Evolutionary conservation across 2,888 invertebrate genomes (phyloP).

Genomic region (Oxytorus armatus): DNA sequence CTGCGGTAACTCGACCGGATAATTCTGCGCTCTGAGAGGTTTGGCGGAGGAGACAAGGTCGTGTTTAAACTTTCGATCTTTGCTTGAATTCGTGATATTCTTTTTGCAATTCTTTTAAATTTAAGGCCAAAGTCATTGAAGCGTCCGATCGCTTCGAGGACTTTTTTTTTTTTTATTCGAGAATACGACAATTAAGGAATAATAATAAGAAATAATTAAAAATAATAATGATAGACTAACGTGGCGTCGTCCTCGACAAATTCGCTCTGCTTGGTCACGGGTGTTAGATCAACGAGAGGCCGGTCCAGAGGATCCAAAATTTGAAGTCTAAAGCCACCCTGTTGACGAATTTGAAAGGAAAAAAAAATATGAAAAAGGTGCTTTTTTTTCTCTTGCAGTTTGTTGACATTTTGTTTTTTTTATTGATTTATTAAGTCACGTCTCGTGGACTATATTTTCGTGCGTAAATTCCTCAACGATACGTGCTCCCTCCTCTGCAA

Average conservation of each 20-base stretch:
- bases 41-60: slow-evolving; percentile 38
- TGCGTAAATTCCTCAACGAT: slow-evolving; percentile 40
- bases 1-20: slow-evolving; percentile 91
- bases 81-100: not conserved
- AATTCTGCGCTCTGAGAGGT: slow-evolving; percentile 91
- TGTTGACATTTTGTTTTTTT: not conserved
- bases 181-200: slow-evolving; percentile 5
- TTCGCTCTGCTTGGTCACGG: slow-evolving; percentile 91
- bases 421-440: slow-evolving; percentile 37
- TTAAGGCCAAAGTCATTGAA: slow-evolving; percentile 14
- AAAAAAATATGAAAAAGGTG: not conserved
- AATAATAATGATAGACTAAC: slow-evolving; percentile 87
- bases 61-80: not conserved
- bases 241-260: slow-evolving; percentile 94
- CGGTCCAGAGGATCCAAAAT: slow-evolving; percentile 94
- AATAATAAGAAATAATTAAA: not conserved
- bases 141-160: slow-evolving; percentile 33
- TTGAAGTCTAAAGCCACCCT: slow-evolving; percentile 97
- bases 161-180: slow-evolving; percentile 22
- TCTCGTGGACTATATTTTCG: slow-evolving; percentile 13
- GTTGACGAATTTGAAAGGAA: slow-evolving; percentile 81
- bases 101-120: slow-evolving; percentile 10
- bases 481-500: slow-evolving; percentile 22
- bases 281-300: slow-evolving; percentile 93
- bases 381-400: not conserved